Evolutionary conservation across 2,888 invertebrate genomes (phyloP), one percentile per base, ranked within the genome.

Genomic region (Nasonia oneida): DNA sequence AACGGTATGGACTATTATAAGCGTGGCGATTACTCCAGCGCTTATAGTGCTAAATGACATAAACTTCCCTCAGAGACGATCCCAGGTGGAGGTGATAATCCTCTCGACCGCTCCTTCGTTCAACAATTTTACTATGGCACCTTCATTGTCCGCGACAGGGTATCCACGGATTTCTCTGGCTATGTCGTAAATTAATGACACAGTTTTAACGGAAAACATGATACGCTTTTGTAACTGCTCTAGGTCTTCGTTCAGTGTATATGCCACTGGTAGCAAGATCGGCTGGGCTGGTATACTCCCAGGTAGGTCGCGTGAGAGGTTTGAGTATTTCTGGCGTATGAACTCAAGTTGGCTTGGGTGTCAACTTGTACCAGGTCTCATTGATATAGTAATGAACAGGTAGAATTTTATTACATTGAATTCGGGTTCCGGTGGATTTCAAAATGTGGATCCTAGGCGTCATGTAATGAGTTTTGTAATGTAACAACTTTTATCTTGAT

Each of bases 401-500:
- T 33, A 70, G 5, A 3, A 15, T 14, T 29, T 33, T 5, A 4
- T 70, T 37, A 6, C 70, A 70, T 5, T 15, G 15, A 3, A 37
- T 33, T 70, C 2, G 3, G 1, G 37, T 70, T 10, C 70, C 33
- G 0, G 23, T 37, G 1, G 5, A 12, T 1, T 37, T 33, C 5
- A 70, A 6, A 0, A 70, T 70, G 5, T 37, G 70, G 0, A 15
- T 70, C 1, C 18, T 37, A 2, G 70, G 37, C 1, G 70, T 37
- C 15, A 70, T 15, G 37, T 23, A 70, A 70, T 37, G 10, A 15
- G 70, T 70, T 3, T 33, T 3, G 15, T 70, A 37, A 37, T 70
- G 37, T 53, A 90, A 64, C 91, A 91, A 8, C 42, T 0, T 71
- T 83, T 67, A 0, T 88, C 85, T 23, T 86, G 18, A 2, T 89